Evolutionary conservation across 2,888 invertebrate genomes (phyloP), one percentile per base, ranked within the genome.

Genomic region (Villa cingulata): DNA sequence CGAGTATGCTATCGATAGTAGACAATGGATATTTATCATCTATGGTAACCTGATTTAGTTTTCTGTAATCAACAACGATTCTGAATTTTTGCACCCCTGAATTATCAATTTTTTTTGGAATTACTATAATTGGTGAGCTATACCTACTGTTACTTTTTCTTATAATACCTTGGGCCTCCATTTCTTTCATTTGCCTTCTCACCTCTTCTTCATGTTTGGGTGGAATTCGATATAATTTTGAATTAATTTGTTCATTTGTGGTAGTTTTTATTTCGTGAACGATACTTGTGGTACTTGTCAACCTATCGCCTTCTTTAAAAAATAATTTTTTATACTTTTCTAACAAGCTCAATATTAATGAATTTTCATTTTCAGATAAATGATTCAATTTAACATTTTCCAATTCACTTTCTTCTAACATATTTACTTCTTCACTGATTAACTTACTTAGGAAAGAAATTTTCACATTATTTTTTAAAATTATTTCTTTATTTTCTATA

Each of bases 161-260:
- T 9, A 48, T 48, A 29, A 48, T 48, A 4, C 52, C 50, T 36
- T 52, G 48, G 3, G n/a, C 20, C 32, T 52, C 51, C 48, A 53
- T 45, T 16, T 51, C 48, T 15, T 43, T 41, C 2, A 48, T 50
- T 23, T 48, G 48, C 36, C 34, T 36, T 14, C 45, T 23, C 2
- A 48, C 45, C 39, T 50, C 48, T 19, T 20, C 32, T 36, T 50
- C 45, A 32, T 47, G 43, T 23, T 41, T 7, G 10, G 47, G 50
- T 29, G 48, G 47, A 36, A 45, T 47, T 15, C 50, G 20, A 15
- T 44, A 50, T 10, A 47, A 12, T 41, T 50, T 50, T 1, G 50
- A 16, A 29, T 50, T 50, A 18, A 50, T 45, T 46, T 41, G 48
- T 17, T 48, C 37, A 23, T 51, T 43, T 16, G 49, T 51, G 10